phyloP scores from a whole-genome alignment of 2,797 vertebrate genomes.

The Rhinatrema bivittatum region DNA sequence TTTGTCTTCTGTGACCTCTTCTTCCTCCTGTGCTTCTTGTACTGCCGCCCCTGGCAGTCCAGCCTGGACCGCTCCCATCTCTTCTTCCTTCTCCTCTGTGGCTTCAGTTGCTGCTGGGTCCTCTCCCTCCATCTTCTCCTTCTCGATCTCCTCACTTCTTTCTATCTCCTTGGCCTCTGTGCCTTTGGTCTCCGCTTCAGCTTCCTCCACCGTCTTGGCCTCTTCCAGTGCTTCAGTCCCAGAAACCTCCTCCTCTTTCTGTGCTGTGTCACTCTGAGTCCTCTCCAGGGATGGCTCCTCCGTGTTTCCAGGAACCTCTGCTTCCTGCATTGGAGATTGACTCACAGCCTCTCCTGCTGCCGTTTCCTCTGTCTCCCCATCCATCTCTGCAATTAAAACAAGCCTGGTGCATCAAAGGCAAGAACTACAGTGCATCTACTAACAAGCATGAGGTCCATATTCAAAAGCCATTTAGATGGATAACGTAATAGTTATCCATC shows the following conservation, averaged over 20 bases:
- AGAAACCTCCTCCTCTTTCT: no score
- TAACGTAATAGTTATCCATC: no score
- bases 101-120: background rate
- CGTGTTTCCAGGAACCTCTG: background rate
- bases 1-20: background rate
- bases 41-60: background rate
- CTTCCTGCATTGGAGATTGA: background rate
- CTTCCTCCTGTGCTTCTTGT: no score
- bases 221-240: background rate
- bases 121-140: background rate
- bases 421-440: no score
- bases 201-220: background rate
- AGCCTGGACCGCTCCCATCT: background rate
- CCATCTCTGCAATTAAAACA: slow-evolving; percentile 32
- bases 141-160: no score
- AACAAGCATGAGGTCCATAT: no score
- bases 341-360: background rate
- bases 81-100: no score
- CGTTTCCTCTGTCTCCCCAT: slow-evolving; percentile 9
- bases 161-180: background rate
- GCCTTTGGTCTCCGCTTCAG: no score
- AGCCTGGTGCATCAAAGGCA: no score
- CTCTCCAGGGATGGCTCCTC: background rate
- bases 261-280: background rate
- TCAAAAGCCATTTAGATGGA: no score